phyloP scores from a whole-genome alignment of 1,140 invertebrate genomes.

The Halictus rubicundus region DNA sequence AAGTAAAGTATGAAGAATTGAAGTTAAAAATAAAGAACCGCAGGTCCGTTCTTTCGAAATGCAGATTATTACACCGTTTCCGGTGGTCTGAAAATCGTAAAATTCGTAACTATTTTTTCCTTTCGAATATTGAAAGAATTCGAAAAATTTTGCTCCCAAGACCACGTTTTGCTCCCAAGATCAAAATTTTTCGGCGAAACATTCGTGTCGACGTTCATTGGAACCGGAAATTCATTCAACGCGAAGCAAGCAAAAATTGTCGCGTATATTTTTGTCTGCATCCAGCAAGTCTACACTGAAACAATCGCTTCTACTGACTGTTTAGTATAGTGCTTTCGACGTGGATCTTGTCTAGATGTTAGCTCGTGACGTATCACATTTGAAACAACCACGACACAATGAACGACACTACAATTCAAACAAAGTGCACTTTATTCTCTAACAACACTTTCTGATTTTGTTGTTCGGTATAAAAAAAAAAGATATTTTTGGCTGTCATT shows the following conservation, averaged over 20 bases:
- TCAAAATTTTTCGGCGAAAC: neutral
- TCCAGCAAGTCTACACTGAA: conserved; percentile 50
- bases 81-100: no score
- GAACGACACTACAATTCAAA: neutral
- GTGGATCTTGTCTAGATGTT: conserved; percentile 31
- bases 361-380: conserved; percentile 14
- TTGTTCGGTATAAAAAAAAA: neutral
- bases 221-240: no score
- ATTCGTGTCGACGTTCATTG: conserved; percentile 8
- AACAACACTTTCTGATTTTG: neutral
- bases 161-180: neutral
- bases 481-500: neutral
- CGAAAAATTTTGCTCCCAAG: neutral
- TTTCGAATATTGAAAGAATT: no score
- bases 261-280: conserved; percentile 35
- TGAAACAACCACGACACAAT: conserved; percentile 10
- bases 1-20: no score
- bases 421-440: neutral
- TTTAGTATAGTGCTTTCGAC: conserved; percentile 57
- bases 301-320: conserved; percentile 30
- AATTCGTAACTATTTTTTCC: no score
- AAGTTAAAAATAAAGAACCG: no score
- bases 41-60: no score
- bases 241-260: neutral
- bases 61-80: no score